Evolutionary conservation across 2,113 vertebrate species (phyloP), one percentile per base, ranked within the genome.

Genomic region (Pseudonaja textilis): DNA sequence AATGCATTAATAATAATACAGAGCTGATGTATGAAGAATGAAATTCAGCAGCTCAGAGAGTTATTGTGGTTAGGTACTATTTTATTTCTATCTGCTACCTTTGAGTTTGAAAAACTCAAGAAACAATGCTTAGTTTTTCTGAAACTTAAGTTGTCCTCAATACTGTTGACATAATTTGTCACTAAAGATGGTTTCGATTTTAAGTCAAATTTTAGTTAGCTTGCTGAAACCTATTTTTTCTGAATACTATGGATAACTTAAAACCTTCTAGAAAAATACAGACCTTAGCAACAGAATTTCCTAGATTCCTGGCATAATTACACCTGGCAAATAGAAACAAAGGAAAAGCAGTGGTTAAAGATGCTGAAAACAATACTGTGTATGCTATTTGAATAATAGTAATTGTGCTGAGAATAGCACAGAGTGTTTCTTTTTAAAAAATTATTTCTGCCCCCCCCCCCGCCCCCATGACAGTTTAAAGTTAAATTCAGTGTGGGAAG

Each of bases 371-470:
- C 12, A 94, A 92, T 93, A 94, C 18, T 90, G 59, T 47, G 55
- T 34, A 11, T 29, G 74, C 0, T 95, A 90, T 90, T 92, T 92
- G 93, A 64, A 39, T 1, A 90, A 64, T 93, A 96, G 89, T 93
- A 92, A 2, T 8, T 88, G 26, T 25, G 11, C 39, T 94, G 59
- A 92, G 64, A 89, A 29, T 0, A 90, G 5, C 3, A 95, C 12
- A 2, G 93, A 94, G 91, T 81, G 34, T 93, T 42, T 91, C 52
- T 89, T 87, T 93, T 93, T 42, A 85, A 85, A 89, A 29, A 34
- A 26, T 29, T 57, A 6, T 90, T 87, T 47, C 47, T 47, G 6
- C 6, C 7, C 6, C 47, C 47, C 1, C 47, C 47, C 1, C 47
- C 1, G 6, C 47, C 47, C 8, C 47, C 0, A 50, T 50, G 93